phyloP scores from a whole-genome alignment of 1,140 invertebrate genomes.

The Hylaeus volcanicus region DNA sequence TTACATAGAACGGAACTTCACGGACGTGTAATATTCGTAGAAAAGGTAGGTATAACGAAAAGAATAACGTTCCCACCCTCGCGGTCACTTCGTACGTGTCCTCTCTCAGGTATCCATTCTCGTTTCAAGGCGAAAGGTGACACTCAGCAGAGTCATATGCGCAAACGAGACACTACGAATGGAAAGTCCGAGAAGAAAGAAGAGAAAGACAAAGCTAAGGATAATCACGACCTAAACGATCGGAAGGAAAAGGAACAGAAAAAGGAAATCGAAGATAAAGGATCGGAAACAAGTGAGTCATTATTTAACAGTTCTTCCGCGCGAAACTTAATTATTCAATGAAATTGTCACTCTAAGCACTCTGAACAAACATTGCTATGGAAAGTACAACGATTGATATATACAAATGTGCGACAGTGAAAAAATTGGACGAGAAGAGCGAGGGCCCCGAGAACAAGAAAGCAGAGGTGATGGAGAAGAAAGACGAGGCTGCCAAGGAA shows the following conservation, averaged over 20 bases:
- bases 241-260: slow-evolving; percentile 76
- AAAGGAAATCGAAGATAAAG: slow-evolving; percentile 73
- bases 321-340: background rate
- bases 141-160: slow-evolving; percentile 76
- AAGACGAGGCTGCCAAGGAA: slow-evolving; percentile 73
- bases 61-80: background rate
- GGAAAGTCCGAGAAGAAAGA: slow-evolving; percentile 78
- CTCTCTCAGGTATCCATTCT: background rate
- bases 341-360: too few species aligned
- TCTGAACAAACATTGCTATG: too few species aligned
- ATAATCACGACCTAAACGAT: slow-evolving; percentile 71
- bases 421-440: slow-evolving; percentile 72
- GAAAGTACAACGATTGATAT: background rate
- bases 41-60: slow-evolving; percentile 84
- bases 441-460: slow-evolving; percentile 71
- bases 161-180: slow-evolving; percentile 74
- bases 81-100: background rate
- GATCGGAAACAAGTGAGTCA: slow-evolving; percentile 67
- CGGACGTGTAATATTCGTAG: slow-evolving; percentile 95
- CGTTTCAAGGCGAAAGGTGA: slow-evolving; percentile 75
- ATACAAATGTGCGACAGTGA: slow-evolving; percentile 55
- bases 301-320: background rate
- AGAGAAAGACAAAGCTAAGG: slow-evolving; percentile 77
- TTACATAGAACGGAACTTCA: slow-evolving; percentile 94
- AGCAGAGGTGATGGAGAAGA: slow-evolving; percentile 69